Conservation (phyloP, 2,888 invertebrate species). For the Drosophila colorata region DNA sequence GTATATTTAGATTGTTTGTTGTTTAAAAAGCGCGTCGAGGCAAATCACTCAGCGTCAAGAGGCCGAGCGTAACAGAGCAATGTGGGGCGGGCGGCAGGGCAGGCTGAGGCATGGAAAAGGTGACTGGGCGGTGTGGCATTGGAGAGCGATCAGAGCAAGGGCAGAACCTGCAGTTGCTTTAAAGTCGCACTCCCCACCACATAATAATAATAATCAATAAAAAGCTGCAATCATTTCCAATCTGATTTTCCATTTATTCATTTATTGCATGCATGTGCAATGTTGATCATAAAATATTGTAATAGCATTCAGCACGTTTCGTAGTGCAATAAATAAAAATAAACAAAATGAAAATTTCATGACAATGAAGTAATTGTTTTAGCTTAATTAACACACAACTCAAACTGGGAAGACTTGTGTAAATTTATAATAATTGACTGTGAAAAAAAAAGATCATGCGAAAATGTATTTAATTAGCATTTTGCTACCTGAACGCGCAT, state of each 20-base stretch:
- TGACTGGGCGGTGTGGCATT: constrained; percentile 35
- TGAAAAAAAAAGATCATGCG: constrained; percentile 45
- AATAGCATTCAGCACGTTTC: constrained; percentile 46
- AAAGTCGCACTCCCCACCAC: constrained; percentile 5
- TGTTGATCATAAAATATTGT: constrained; percentile 35
- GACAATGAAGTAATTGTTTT: constrained; percentile 63
- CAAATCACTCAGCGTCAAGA: constrained; percentile 65
- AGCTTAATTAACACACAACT: constrained; percentile 65
- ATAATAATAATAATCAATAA: constrained; percentile 29
- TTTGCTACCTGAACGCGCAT: constrained; percentile 18
- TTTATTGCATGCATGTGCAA: constrained; percentile 17
- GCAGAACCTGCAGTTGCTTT: constrained; percentile 12
- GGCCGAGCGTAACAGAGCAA: constrained; percentile 42
- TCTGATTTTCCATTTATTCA: constrained; percentile 26
- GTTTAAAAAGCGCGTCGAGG: constrained; percentile 65
- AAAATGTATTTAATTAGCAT: constrained; percentile 43
- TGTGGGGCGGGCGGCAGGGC: not conserved
- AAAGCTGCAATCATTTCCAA: constrained; percentile 29
- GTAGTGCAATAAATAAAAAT: constrained; percentile 19
- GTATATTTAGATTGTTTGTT: constrained; percentile 51
- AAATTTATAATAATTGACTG: constrained; percentile 63
- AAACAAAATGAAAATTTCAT: constrained; percentile 30
- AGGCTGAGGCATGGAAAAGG: constrained; percentile 15
- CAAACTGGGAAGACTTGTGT: constrained; percentile 44
- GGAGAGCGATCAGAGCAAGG: constrained; percentile 36